phyloP scores from a whole-genome alignment of 2,888 invertebrate species.

The Tenodera sinensis region DNA sequence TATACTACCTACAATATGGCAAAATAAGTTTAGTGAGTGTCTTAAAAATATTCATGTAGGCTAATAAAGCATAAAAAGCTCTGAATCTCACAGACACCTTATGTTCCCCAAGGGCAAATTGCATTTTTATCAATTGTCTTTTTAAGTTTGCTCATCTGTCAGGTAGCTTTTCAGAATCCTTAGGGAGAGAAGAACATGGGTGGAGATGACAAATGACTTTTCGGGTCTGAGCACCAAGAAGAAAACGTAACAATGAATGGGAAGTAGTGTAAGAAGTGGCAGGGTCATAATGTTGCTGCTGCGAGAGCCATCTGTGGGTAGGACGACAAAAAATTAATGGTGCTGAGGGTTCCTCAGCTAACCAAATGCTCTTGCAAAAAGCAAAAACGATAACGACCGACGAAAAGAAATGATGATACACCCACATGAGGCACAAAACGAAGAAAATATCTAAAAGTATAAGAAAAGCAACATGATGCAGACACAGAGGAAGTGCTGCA shows the following conservation, averaged over 20 bases:
- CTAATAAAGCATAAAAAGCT: too few species aligned
- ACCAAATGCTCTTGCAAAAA: slow-evolving; percentile 17
- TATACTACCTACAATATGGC: background rate
- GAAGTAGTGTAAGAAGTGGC: background rate
- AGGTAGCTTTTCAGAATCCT: background rate
- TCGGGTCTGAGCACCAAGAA: background rate
- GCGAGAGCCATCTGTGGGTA: slow-evolving; percentile 11
- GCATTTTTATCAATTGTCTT: slow-evolving; percentile 6
- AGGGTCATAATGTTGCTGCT: background rate
- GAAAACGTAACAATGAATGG: background rate
- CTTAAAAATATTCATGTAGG: background rate
- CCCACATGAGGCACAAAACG: background rate
- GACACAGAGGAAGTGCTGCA: too few species aligned
- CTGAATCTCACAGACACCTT: background rate
- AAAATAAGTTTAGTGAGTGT: background rate
- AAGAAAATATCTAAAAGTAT: background rate
- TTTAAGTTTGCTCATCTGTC: background rate
- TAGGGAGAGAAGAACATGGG: background rate
- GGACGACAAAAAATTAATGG: slow-evolving; percentile 7
- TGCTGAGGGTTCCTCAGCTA: background rate
- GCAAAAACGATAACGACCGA: background rate
- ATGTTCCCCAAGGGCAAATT: background rate
- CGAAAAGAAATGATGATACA: background rate
- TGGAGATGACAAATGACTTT: slow-evolving; percentile 15
- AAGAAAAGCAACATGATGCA: background rate